A percentile compares a stretch with the other conserved stretches of the same genome.
Conservation (phyloP, 2,113 vertebrate species). For the Zosterops borbonicus region DNA sequence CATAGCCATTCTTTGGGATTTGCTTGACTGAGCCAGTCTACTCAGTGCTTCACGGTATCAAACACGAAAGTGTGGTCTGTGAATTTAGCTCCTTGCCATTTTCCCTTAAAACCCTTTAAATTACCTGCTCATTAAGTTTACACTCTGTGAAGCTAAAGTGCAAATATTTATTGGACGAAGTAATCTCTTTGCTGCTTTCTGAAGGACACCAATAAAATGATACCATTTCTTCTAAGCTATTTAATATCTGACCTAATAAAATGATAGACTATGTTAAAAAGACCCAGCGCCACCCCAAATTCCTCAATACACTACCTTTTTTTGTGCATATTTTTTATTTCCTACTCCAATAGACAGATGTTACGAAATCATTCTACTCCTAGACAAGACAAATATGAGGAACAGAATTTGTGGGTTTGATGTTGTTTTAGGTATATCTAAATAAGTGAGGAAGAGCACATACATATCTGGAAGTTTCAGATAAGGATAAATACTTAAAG, state of each 20-base stretch:
- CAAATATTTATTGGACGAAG: background rate
- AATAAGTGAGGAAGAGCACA: background rate
- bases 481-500: background rate
- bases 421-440: background rate
- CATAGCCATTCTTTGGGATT: background rate
- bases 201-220: background rate
- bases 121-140: constrained; percentile 9
- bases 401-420: background rate
- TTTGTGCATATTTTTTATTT: background rate
- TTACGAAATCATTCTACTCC: background rate
- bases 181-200: background rate
- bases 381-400: background rate
- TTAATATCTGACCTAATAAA: background rate
- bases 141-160: background rate
- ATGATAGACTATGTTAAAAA: background rate
- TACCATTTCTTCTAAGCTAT: background rate
- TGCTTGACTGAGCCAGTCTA: background rate
- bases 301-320: background rate
- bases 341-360: background rate
- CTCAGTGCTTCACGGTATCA: background rate
- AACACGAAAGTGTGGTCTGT: background rate
- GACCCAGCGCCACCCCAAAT: background rate
- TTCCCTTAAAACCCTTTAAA: background rate
- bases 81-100: background rate
- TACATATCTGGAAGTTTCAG: background rate